Conservation (phyloP, 1,140 invertebrate species). For the Drosophila punjabiensis region DNA sequence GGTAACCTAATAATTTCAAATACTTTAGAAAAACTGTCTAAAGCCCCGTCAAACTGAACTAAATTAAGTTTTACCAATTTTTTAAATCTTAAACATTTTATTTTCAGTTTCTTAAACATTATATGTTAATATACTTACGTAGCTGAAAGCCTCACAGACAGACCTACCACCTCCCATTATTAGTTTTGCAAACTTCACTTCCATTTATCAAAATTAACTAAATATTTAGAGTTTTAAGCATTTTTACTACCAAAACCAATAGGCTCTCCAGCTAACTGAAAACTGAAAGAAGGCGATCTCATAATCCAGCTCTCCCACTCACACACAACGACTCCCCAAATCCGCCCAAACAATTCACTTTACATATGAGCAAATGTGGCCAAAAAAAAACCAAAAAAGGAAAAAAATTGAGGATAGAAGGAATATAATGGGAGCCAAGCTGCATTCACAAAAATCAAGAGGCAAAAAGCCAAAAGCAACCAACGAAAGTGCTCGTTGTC, state of each 20-base stretch:
- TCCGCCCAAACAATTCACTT: conserved; percentile 74
- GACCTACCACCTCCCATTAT: no score
- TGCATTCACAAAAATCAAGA: conserved; percentile 54
- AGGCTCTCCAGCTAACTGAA: background rate
- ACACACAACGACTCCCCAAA: conserved; percentile 9
- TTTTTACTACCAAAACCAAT: background rate
- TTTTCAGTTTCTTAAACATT: no score
- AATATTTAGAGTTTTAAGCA: background rate
- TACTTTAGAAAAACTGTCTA: background rate
- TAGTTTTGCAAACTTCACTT: no score
- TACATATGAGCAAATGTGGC: conserved; percentile 79
- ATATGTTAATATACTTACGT: no score
- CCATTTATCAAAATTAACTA: no score
- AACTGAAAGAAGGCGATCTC: conserved; percentile 27
- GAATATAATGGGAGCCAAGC: conserved; percentile 27
- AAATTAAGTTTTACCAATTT: no score
- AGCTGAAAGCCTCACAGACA: no score
- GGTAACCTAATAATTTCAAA: background rate
- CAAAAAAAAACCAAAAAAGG: conserved; percentile 52
- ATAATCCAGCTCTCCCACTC: conserved; percentile 56
- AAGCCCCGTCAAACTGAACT: no score
- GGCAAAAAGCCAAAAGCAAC: conserved; percentile 59
- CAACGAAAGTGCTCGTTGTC: conserved; percentile 69
- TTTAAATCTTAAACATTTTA: no score
- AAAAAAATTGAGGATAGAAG: conserved; percentile 6